Base-by-base conservation (phyloP, 2,113 vertebrate species). In the Oncorhynchus nerka region DNA sequence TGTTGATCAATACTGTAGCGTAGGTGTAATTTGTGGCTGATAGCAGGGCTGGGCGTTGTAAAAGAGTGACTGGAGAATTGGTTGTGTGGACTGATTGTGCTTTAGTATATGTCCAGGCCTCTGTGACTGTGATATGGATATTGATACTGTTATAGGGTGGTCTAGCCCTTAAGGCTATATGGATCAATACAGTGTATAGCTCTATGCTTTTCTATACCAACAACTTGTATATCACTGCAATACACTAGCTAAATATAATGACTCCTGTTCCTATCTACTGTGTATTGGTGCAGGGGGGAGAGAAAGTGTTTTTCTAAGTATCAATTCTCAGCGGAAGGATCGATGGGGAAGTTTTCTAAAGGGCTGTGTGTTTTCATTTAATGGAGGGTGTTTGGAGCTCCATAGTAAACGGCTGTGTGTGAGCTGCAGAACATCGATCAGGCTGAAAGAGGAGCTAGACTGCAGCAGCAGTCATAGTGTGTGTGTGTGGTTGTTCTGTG, bases 201-300 rank as follows among this genome's bases (percentile, higher is more conserved):
- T 16, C 49, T 32, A n/a, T 3, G 4, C 57, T 7, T 22, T 22
- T 22, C 16, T 9, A 61, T 61, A 7, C 59, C 9, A 62, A 22
- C 19, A 12, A 55, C n/a, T 22, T 62, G 4, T 16, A 74, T 20
- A 22, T n/a, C 57, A 22, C 22, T 24, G 66, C 34, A 4, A 19
- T 55, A 55, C 51, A 66, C 39, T 66, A 74, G 26, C 61, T 49
- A 74, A 71, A 49, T 48, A 26, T 74, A 74, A 51, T 66, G 22
- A 74, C 8, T 62, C 32, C 30, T 39, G 5, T 62, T 24, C 48
- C 22, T 45, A 66, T 39, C 39, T 66, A 24, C 57, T 4, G 20
- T 20, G 7, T n/a, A 22, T 24, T 48, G 22, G 61, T 28, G 61
- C 13, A 20, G 22, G 22, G 59, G 61, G 49, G 62, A 34, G 55